Base-by-base conservation (phyloP, 2,113 vertebrate genomes). In the Dromas ardeola region DNA sequence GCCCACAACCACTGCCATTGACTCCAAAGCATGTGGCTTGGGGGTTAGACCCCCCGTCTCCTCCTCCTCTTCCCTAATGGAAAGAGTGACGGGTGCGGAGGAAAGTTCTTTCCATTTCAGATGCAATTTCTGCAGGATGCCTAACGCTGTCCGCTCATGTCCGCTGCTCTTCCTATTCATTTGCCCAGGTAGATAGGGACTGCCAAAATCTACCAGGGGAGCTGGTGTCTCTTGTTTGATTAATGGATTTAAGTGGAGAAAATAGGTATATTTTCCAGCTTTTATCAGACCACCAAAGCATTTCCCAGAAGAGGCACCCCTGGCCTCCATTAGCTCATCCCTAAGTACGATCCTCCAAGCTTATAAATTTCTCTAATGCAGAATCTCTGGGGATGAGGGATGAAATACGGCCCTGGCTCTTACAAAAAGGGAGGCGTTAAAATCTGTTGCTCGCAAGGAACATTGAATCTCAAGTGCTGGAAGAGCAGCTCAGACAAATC, bases 301-400 rank as follows among this genome's bases (percentile, higher is more conserved):
- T 94, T 94, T 96, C 95, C 95, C 90, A 81, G 95, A 71, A 96
- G 95, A 88, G 86, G 27, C 58, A 90, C 73, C 95, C 79, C 86
- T 93, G 93, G 86, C 93, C 95, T 94, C 90, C 90, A 93, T 96
- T 87, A 96, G 82, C 93, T 96, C 95, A 96, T 96, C 93, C 52
- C 30, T 47, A 34, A 87, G 90, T 47, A 84, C 12, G 1, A 30
- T 83, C 67, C 56, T 96, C 78, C 58, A n/a, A 84, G 95, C 93
- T 88, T 96, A 84, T 93, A 96, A 96, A 94, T 94, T 94, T 71
- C 71, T 53, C 93, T 87, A 47, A 67, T 40, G 86, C 67, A 77
- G 58, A 55, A 94, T 58, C 95, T 81, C 90, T n/a, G 79, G 95
- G 93, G 93, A 93, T 43, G 78, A 58, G 50, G 63, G 62, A 77